Percentiles rank a stretch among this genome's conserved stretches.
Evolutionary conservation across 2,797 vertebrate species (phyloP).

Genomic region (Dermochelys coriacea): DNA sequence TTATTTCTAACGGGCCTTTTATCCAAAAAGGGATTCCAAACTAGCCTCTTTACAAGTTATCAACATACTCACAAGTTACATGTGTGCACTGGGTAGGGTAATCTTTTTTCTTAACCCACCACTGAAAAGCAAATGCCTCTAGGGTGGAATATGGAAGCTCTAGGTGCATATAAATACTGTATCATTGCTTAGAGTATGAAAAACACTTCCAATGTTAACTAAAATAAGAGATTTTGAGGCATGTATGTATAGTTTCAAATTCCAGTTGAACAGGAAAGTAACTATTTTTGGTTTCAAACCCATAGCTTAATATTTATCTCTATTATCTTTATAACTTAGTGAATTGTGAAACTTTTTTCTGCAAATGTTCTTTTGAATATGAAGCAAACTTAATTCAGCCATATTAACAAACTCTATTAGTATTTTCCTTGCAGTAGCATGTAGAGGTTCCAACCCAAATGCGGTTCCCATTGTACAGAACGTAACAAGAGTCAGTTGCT

Average conservation of each 20-base stretch:
- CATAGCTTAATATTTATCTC: conserved; percentile 66
- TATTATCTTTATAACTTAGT: conserved; percentile 58
- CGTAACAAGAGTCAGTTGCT: rapidly evolving
- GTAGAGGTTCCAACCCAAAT: neutral
- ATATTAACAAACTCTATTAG: neutral
- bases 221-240: neutral
- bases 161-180: conserved; percentile 36
- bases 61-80: neutral
- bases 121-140: neutral
- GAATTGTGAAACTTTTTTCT: conserved; percentile 61
- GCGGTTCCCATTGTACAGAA: neutral
- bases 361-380: neutral
- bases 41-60: neutral
- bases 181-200: conserved; percentile 33
- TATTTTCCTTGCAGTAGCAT: neutral
- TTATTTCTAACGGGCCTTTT: neutral
- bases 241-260: conserved; percentile 52
- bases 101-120: neutral
- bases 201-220: neutral
- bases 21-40: rapidly evolving
- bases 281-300: conserved; percentile 52
- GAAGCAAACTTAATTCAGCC: conserved; percentile 39
- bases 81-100: neutral
- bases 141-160: neutral
- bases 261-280: conserved; percentile 56